Percentiles rank a stretch among this genome's conserved stretches.
phyloP scores from a whole-genome alignment of 2,113 vertebrate genomes.

The Tachycineta bicolor region DNA sequence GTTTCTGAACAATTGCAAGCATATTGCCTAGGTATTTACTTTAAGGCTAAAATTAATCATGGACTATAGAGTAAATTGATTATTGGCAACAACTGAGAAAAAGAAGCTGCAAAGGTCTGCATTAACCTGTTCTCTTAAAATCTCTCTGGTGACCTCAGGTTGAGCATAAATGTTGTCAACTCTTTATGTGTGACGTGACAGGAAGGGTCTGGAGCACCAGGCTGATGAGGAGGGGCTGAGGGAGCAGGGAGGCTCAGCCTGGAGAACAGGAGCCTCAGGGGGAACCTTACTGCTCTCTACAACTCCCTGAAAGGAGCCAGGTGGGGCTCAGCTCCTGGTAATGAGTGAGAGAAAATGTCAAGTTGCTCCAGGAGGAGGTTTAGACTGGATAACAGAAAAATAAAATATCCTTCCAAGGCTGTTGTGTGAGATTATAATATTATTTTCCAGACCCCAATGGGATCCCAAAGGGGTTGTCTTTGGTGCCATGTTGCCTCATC shows the following conservation, averaged over 20 bases:
- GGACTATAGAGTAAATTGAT: not conserved
- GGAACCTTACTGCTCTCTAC: fast-evolving
- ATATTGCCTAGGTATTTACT: not conserved
- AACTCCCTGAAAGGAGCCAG: not conserved
- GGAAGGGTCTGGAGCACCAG: not conserved
- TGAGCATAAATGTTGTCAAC: not conserved
- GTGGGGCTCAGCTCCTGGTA: not conserved
- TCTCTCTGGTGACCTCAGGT: not conserved
- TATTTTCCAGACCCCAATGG: not conserved
- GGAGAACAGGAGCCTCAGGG: not conserved
- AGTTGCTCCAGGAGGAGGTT: not conserved
- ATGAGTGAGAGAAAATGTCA: not conserved
- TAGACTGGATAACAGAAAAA: not conserved
- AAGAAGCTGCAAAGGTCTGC: not conserved
- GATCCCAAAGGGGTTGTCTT: not conserved
- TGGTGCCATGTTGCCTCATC: not conserved
- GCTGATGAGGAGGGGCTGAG: not conserved
- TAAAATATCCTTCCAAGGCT: not conserved
- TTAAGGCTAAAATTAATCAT: not conserved
- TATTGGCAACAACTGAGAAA: not conserved
- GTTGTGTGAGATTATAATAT: not conserved
- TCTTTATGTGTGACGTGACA: not conserved
- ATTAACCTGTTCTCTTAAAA: not conserved
- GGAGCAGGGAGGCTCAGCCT: not conserved
- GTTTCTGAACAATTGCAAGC: not conserved